These are phyloP conservation scores for Pipistrellus nathusii DNA, from an alignment of 2,797 vertebrate species.

Conservation along the genomic window DNA sequence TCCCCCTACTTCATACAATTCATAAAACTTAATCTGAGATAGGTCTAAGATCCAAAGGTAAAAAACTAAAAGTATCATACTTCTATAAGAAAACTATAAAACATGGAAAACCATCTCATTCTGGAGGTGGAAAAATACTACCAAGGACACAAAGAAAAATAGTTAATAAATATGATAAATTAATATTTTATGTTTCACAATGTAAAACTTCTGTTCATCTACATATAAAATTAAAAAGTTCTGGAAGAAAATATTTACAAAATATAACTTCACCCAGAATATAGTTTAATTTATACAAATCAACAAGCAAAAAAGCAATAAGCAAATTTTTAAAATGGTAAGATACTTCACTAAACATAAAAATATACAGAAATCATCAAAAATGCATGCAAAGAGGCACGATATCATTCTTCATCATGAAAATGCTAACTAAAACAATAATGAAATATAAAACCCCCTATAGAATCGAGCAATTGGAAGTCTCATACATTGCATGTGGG, in stretches of 20 bases:
- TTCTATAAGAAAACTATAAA: background rate
- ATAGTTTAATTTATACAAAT: background rate
- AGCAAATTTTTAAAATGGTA: background rate
- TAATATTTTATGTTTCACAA: conserved; percentile 26
- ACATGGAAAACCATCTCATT: background rate
- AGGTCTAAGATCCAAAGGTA: background rate
- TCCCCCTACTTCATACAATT: background rate
- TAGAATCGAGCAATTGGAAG: background rate
- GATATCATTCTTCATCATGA: background rate
- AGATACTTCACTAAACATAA: background rate
- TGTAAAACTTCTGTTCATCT: background rate
- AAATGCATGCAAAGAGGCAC: background rate
- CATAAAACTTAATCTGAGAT: conserved; percentile 15
- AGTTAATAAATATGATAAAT: background rate
- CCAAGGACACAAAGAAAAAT: background rate
- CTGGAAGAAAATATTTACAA: background rate
- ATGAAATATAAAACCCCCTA: background rate
- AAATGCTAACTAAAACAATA: background rate
- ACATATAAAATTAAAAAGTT: background rate
- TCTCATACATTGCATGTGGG: background rate
- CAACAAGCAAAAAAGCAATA: conserved; percentile 6
- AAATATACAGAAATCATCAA: background rate
- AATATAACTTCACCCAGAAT: background rate
- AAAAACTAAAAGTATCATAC: background rate
- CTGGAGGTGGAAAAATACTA: background rate